phyloP scores from a whole-genome alignment of 2,113 vertebrate genomes.

The Leucopternis melanops region DNA sequence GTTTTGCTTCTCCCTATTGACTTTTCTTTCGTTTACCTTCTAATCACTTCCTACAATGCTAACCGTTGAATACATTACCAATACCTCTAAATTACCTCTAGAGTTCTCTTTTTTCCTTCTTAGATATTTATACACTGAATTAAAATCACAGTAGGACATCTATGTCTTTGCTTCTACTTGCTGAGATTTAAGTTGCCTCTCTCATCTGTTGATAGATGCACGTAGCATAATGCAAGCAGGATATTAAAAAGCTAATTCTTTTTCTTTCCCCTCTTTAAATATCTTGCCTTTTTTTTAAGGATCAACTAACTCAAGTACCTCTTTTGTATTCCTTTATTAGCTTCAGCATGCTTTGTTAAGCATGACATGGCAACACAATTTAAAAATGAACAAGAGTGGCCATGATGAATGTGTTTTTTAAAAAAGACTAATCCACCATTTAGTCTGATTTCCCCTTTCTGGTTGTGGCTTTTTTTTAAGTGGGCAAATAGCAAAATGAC shows the following conservation, averaged over 20 bases:
- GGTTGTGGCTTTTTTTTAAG: not conserved
- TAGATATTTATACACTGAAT: constrained; percentile 49
- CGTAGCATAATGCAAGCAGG: not conserved
- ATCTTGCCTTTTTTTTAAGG: not conserved
- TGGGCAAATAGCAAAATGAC: not conserved
- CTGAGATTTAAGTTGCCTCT: constrained; percentile 14
- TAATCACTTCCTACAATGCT: not conserved
- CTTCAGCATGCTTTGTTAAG: constrained; percentile 22
- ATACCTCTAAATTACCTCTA: constrained; percentile 7
- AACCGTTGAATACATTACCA: not conserved
- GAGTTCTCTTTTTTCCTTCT: not conserved
- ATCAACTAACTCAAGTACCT: not conserved
- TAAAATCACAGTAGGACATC: constrained; percentile 47
- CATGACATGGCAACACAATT: not conserved
- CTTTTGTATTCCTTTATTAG: constrained; percentile 6
- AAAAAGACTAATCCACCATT: constrained; percentile 1
- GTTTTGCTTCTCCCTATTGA: not conserved
- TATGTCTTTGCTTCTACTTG: constrained; percentile 3
- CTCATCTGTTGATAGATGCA: constrained; percentile 13
- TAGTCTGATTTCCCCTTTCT: not conserved
- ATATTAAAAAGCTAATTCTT: constrained; percentile 45
- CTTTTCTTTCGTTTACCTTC: not conserved
- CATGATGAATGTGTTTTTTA: not conserved
- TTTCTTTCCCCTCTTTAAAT: not conserved
- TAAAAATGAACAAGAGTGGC: not conserved